These are phyloP conservation scores for Girardinichthys multiradiatus DNA, from an alignment of 2,113 vertebrate genomes.

Conservation along the genomic window DNA sequence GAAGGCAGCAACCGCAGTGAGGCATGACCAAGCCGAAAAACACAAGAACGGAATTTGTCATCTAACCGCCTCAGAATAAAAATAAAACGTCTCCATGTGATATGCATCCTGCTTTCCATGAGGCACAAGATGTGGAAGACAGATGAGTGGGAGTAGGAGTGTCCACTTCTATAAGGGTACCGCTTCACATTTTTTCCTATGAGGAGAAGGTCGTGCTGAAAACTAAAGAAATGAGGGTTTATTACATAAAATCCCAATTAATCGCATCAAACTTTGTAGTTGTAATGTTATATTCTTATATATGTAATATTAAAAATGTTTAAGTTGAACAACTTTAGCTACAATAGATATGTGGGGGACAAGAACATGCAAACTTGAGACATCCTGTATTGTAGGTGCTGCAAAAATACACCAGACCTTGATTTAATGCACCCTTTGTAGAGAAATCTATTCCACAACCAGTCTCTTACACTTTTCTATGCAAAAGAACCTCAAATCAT, in stretches of 20 bases:
- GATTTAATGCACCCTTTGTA: not conserved
- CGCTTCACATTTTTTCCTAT: slow-evolving; percentile 55
- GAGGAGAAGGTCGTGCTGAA: slow-evolving; percentile 33
- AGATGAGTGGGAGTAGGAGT: slow-evolving; percentile 26
- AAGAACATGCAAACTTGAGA: not conserved
- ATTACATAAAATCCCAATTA: slow-evolving; percentile 5
- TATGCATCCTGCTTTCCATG: slow-evolving; percentile 45
- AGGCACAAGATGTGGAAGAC: slow-evolving; percentile 41
- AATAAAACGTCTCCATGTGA: slow-evolving; percentile 55
- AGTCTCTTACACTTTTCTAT: not conserved
- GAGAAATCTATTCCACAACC: too few relatives aligned
- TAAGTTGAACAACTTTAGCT: too few relatives aligned
- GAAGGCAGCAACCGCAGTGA: slow-evolving; percentile 22
- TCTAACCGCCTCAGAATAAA: slow-evolving; percentile 32
- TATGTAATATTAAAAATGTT: too few relatives aligned
- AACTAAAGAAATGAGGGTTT: slow-evolving; percentile 18
- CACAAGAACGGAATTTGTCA: slow-evolving; percentile 24
- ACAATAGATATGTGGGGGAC: not conserved
- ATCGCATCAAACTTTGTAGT: too few relatives aligned
- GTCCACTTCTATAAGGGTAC: slow-evolving; percentile 32
- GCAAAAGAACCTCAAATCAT: not conserved
- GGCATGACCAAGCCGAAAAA: slow-evolving; percentile 35
- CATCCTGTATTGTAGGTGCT: not conserved
- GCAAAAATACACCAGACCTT: not conserved
- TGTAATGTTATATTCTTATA: too few relatives aligned